These are phyloP conservation scores for Vanacampus margaritifer DNA, from an alignment of 2,113 vertebrate species.

Conservation along the genomic window DNA sequence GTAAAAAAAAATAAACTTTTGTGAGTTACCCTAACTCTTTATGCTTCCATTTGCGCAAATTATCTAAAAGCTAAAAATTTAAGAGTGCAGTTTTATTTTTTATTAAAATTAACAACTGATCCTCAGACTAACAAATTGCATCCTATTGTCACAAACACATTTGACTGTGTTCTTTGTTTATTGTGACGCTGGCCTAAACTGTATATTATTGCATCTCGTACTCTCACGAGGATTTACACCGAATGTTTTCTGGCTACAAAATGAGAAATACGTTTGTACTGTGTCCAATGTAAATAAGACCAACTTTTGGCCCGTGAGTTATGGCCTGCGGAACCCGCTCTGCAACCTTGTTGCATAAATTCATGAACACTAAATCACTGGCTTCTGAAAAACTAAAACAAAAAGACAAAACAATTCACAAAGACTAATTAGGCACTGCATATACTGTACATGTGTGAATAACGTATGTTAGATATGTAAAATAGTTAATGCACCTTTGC, in stretches of 20 bases:
- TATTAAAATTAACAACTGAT: neutral
- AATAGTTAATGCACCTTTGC: neutral
- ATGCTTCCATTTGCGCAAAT: neutral
- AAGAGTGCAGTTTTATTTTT: neutral
- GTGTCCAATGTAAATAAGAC: conserved; percentile 74
- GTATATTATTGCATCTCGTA: neutral
- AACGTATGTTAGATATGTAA: conserved; percentile 33
- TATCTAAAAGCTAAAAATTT: neutral
- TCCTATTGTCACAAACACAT: conserved; percentile 1
- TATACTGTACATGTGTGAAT: conserved; percentile 54
- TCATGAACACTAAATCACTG: conserved; percentile 73
- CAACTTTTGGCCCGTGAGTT: conserved; percentile 71
- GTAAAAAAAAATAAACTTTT: conserved; percentile 43
- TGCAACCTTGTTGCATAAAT: conserved; percentile 71
- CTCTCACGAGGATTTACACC: conserved; percentile 48
- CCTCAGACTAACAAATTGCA: conserved; percentile 6
- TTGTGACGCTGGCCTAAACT: neutral
- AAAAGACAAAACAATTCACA: conserved; percentile 56
- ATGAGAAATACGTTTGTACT: conserved; percentile 59
- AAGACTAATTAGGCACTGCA: conserved; percentile 68
- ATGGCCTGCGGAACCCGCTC: conserved; percentile 64
- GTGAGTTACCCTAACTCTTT: conserved; percentile 24
- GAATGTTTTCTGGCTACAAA: conserved; percentile 45
- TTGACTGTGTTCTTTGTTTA: neutral
- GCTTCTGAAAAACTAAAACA: conserved; percentile 49